A percentile compares a stretch with the other conserved stretches of the same genome.
These are phyloP conservation scores for Poicephalus meyeri DNA, from an alignment of 2,113 vertebrate genomes.

Conservation along the genomic window DNA sequence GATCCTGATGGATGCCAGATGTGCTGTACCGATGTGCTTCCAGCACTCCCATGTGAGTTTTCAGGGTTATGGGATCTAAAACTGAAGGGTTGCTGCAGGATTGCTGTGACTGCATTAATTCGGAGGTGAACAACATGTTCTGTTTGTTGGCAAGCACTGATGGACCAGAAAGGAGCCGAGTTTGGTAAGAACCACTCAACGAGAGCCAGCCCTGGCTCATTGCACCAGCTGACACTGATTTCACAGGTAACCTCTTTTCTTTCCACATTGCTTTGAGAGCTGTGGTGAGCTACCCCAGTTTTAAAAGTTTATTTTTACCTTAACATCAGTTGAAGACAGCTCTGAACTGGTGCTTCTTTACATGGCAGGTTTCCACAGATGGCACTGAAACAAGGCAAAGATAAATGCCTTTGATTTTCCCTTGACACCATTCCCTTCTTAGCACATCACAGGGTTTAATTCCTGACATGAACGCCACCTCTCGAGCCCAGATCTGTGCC, in stretches of 20 bases:
- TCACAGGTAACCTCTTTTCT: neutral
- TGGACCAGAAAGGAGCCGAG: neutral
- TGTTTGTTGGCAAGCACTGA: neutral
- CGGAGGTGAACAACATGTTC: fast-evolving
- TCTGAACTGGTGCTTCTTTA: neutral
- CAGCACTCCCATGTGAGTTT: neutral
- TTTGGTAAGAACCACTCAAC: fast-evolving
- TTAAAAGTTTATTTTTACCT: neutral
- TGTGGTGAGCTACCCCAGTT: too few relatives aligned
- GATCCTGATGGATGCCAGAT: fast-evolving
- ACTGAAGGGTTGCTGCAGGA: neutral
- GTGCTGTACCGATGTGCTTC: neutral
- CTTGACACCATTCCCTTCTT: neutral
- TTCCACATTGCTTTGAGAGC: neutral
- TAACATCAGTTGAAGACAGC: neutral
- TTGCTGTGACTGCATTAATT: neutral
- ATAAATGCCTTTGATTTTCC: neutral
- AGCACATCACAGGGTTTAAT: neutral
- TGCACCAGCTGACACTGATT: fast-evolving
- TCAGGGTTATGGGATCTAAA: fast-evolving
- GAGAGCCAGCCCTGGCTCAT: fast-evolving
- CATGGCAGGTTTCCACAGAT: neutral
- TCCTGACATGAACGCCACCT: neutral
- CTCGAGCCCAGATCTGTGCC: fast-evolving
- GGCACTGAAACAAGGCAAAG: fast-evolving